Evolutionary conservation across 2,888 invertebrate genomes (phyloP), one percentile per base, ranked within the genome.

Genomic region (Trypoxylon attenuatum): DNA sequence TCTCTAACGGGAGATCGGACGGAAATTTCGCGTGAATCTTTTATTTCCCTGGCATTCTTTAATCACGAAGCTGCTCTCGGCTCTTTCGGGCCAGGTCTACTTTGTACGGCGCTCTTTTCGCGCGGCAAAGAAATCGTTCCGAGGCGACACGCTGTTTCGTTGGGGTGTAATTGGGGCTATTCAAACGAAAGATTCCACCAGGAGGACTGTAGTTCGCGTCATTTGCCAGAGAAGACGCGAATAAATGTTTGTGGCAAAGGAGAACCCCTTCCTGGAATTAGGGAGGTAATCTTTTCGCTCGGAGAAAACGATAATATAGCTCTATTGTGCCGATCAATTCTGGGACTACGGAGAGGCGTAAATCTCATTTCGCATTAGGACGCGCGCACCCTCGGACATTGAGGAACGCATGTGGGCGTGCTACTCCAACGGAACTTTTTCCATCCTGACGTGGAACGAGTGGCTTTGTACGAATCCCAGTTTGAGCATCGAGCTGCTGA

Each of bases 391-490:
- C 33, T 51, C 57, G 22, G 69, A 64, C 45, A 67, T 19, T 62
- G 56, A 46, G 53, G 59, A 67, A 69, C 41, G 63, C 53, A 59
- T 56, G 53, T 58, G 38, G 55, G 63, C 59, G 68, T 68, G 53
- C 63, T 29, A n/a, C 33, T 21, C 22, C 25, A 42, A 18, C 41
- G 50, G 25, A 45, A 43, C 46, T 47, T 45, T 23, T 41, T 22
- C 33, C 13, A 29, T 33, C n/a, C 38, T n/a, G 15, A 52, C 60
- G 59, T 47, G 51, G 39, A 55, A 58, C 13, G 21, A 13, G n/a
- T 23, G 23, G 13, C 52, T 55, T 53, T 67, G 55, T 65, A 55
- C 55, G n/a, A n/a, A n/a, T n/a, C n/a, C n/a, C n/a, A n/a, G 49
- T 27, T 19, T 23, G 50, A 47, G 52, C 64, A 6, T 47, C 13